phyloP scores from a whole-genome alignment of 2,888 invertebrate genomes.

The Cephalotes varians region DNA sequence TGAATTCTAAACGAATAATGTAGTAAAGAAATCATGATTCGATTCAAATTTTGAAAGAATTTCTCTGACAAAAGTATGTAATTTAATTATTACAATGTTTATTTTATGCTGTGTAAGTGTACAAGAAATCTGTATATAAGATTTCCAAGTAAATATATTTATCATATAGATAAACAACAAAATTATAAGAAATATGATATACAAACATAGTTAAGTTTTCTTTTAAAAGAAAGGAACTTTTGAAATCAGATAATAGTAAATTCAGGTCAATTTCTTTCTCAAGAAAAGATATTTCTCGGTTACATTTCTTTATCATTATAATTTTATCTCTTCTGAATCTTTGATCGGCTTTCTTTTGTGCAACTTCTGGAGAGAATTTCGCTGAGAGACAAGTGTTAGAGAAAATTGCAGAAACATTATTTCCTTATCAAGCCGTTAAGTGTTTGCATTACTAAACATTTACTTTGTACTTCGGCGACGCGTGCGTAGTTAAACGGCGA shows the following conservation, averaged over 20 bases:
- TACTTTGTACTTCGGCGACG: constrained; percentile 21
- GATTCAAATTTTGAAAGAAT: background rate
- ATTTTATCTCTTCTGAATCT: constrained; percentile 1
- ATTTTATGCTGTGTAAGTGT: background rate
- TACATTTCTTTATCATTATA: constrained; percentile 3
- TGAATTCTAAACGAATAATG: background rate
- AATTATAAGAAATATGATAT: background rate
- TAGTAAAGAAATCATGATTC: background rate
- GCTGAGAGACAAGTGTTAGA: background rate
- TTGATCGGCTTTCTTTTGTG: constrained; percentile 18
- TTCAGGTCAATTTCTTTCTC: background rate
- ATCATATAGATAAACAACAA: background rate
- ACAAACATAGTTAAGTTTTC: background rate
- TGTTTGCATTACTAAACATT: constrained; percentile 47
- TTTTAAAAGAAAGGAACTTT: background rate
- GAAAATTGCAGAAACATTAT: constrained; percentile 38
- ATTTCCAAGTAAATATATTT: background rate
- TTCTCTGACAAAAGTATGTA: background rate
- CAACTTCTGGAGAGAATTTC: constrained; percentile 13
- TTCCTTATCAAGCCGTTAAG: constrained; percentile 26
- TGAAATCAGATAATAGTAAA: background rate
- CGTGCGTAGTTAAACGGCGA: constrained; percentile 29
- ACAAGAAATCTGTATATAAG: background rate
- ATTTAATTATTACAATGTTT: background rate
- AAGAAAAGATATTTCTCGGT: constrained; percentile 3